Conservation (phyloP, 2,113 vertebrate species). For the Chascanopsetta lugubris region DNA sequence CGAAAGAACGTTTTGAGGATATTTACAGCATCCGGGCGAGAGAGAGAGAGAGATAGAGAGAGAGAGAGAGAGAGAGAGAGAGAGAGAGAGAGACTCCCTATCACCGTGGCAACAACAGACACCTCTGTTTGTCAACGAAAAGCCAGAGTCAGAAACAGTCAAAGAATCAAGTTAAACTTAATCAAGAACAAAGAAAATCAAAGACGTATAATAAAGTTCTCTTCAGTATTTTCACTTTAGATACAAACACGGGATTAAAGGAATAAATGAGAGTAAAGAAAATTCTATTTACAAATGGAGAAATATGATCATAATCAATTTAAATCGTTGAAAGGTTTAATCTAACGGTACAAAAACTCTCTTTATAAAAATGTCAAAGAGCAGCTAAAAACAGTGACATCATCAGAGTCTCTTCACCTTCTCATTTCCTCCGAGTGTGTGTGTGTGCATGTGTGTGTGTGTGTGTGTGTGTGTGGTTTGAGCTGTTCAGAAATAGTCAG, state of each 20-base stretch:
- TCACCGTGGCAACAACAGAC: not conserved
- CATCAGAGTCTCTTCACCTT: conserved; percentile 7
- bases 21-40: conserved; percentile 22
- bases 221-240: not conserved
- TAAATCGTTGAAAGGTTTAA: conserved; percentile 13
- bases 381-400: conserved; percentile 24
- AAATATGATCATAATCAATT: conserved; percentile 12
- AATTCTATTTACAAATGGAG: conserved; percentile 27
- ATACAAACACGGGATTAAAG: conserved; percentile 23
- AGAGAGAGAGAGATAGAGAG: too few species aligned
- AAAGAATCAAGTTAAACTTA: not conserved
- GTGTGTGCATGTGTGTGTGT: conserved; percentile 12
- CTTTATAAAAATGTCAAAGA: conserved; percentile 49
- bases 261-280: conserved; percentile 14
- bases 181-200: not conserved
- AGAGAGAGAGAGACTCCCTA: not conserved
- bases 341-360: conserved; percentile 47
- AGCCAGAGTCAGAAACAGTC: not conserved
- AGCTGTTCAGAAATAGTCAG: conserved; percentile 61
- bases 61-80: too few species aligned
- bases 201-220: too few species aligned
- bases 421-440: conserved; percentile 13
- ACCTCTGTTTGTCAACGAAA: not conserved
- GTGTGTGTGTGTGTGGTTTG: conserved; percentile 17
- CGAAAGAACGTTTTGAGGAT: conserved; percentile 5